A percentile compares a stretch with the other conserved stretches of the same genome.
Conservation (phyloP, 1,140 invertebrate genomes). For the Panonychus citri region DNA sequence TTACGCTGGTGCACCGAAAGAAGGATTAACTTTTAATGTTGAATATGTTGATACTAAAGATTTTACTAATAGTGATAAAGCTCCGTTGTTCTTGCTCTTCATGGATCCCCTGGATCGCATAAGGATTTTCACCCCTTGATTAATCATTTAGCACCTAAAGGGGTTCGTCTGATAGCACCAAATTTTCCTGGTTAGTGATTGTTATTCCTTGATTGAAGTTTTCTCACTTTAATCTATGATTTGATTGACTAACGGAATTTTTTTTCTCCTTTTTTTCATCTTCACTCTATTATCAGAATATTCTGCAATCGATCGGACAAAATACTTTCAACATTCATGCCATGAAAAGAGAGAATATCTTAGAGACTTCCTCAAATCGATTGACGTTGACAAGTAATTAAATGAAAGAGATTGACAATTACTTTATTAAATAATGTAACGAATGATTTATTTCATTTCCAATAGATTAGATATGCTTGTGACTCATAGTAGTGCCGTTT, state of each 20-base stretch:
- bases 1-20: constrained; percentile 5
- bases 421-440: neutral
- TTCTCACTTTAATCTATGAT: neutral
- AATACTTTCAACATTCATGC: constrained; percentile 12
- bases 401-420: neutral
- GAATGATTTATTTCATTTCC: neutral
- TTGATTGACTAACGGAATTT: too few species aligned
- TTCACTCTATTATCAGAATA: neutral
- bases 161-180: constrained; percentile 10
- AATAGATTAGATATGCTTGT: constrained; percentile 11
- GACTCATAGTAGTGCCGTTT: constrained; percentile 12
- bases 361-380: constrained; percentile 13
- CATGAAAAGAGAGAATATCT: constrained; percentile 13
- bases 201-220: neutral
- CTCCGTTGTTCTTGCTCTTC: constrained; percentile 7
- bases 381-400: constrained; percentile 10
- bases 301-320: constrained; percentile 3
- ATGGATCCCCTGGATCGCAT: constrained; percentile 14
- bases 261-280: neutral
- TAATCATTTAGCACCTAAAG: constrained; percentile 2
- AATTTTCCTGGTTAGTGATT: constrained; percentile 11
- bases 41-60: constrained; percentile 10
- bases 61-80: neutral
- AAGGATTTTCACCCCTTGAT: constrained; percentile 11
- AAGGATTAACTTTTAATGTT: constrained; percentile 7